These are phyloP conservation scores for Palythoa caribaeorum DNA, from an alignment of 92 coral and sea anemone species.

Conservation along the genomic window DNA sequence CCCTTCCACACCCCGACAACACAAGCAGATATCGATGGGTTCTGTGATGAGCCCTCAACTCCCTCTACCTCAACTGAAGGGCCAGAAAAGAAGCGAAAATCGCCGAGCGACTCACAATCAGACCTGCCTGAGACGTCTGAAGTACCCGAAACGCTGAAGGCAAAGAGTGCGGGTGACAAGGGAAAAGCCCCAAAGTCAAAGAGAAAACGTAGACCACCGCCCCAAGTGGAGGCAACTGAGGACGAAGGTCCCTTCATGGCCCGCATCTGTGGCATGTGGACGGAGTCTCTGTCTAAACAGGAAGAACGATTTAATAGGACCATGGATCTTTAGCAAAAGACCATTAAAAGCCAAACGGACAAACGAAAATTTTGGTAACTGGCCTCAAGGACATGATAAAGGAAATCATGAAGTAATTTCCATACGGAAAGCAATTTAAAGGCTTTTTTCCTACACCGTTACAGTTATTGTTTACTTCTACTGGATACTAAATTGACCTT, in stretches of 20 bases:
- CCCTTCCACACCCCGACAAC: not conserved
- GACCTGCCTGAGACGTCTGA: not conserved
- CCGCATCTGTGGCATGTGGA: conserved; percentile 9
- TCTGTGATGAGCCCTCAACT: not conserved
- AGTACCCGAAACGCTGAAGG: not conserved
- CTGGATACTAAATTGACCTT: not conserved
- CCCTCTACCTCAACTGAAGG: not conserved
- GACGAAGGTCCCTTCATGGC: conserved; percentile 15
- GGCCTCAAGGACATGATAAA: conserved; percentile 39
- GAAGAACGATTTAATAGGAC: conserved; percentile 16
- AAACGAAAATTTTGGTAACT: not conserved
- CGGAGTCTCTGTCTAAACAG: not conserved
- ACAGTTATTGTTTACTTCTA: not conserved
- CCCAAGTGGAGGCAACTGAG: conserved; percentile 13
- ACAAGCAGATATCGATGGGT: not conserved
- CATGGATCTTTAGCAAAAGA: conserved; percentile 14
- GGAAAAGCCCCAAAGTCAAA: not conserved
- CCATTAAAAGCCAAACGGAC: conserved; percentile 34
- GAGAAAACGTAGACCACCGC: not conserved
- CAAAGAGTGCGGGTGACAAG: conserved; percentile 14
- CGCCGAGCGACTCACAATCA: conserved; percentile 1
- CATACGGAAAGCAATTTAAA: too few relatives aligned
- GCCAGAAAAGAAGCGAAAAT: not conserved
- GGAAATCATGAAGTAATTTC: not conserved
- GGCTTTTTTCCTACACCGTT: not conserved